phyloP scores from a whole-genome alignment of 2,797 vertebrate species.

The Clamator glandarius region DNA sequence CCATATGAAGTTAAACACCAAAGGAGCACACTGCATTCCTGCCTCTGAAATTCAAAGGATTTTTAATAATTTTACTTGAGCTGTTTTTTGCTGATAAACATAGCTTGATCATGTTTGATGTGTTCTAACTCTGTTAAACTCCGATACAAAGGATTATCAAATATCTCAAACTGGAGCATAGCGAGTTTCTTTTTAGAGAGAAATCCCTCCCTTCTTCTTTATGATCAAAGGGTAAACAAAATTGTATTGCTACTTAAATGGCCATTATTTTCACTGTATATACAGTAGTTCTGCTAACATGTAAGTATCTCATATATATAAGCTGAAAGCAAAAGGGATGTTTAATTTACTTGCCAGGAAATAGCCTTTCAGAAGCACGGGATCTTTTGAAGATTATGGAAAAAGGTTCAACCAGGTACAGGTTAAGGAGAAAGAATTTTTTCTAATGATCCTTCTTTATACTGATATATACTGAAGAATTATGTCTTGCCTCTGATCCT shows the following conservation, averaged over 20 bases:
- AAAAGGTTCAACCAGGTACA: not conserved
- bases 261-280: not conserved
- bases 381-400: not conserved
- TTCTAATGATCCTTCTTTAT: not conserved
- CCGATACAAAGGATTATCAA: constrained; percentile 53
- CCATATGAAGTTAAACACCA: constrained; percentile 64
- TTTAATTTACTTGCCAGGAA: not conserved
- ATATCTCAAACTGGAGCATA: constrained; percentile 42
- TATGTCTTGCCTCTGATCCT: not conserved
- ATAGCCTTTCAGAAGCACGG: not conserved
- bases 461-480: not conserved
- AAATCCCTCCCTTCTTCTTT: not conserved
- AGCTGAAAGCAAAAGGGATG: not conserved
- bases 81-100: constrained; percentile 74
- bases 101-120: constrained; percentile 65
- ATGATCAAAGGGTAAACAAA: constrained; percentile 44
- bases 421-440: not conserved
- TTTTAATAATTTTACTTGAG: constrained; percentile 66
- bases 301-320: not conserved
- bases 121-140: constrained; percentile 53
- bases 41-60: constrained; percentile 69
- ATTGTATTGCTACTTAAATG: not conserved
- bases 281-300: not conserved
- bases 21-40: constrained; percentile 43
- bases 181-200: not conserved